Evolutionary conservation across 2,888 invertebrate genomes (phyloP).

Genomic region (Melikaiella ostensackeni): DNA sequence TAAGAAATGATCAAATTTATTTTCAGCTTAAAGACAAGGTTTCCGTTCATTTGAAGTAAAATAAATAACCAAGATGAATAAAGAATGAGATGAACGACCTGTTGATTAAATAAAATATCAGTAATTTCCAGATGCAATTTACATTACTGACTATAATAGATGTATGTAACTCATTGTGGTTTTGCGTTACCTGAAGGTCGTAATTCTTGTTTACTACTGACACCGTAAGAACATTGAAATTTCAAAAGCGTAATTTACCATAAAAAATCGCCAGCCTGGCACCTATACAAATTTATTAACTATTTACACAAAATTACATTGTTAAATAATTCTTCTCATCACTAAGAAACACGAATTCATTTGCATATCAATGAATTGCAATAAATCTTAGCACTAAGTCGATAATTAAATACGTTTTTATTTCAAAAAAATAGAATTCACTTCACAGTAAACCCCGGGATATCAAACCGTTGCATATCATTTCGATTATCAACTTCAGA

Average conservation of each 20-base stretch:
- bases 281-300: no score
- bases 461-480: no score
- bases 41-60: neutral
- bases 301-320: neutral
- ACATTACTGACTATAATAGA: neutral
- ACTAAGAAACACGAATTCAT: neutral
- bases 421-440: neutral
- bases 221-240: neutral
- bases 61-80: neutral
- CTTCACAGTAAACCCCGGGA: no score
- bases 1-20: neutral
- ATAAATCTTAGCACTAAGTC: neutral
- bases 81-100: neutral
- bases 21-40: neutral
- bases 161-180: neutral
- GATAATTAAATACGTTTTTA: neutral
- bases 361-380: neutral
- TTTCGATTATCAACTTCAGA: no score
- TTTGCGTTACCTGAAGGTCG: neutral
- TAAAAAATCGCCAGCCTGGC: neutral
- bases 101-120: neutral
- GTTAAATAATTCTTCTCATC: neutral
- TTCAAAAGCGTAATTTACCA: neutral
- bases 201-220: neutral
- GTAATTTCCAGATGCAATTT: neutral